A percentile compares a stretch with the other conserved stretches of the same genome.
Conservation (phyloP, 2,888 invertebrate species). For the Argyresthia albistria region DNA sequence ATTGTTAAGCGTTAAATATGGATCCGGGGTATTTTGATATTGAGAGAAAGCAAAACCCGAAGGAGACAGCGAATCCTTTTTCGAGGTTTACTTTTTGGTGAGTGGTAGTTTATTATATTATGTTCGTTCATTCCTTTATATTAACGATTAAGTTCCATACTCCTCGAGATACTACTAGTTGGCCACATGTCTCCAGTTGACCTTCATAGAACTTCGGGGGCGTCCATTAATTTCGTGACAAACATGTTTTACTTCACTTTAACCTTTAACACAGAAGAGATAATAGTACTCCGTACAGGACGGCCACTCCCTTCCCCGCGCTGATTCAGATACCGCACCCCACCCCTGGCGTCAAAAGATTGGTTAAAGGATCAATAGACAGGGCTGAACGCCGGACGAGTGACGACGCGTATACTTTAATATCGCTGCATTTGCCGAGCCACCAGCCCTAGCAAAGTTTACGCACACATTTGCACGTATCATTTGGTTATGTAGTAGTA, state of each 20-base stretch:
- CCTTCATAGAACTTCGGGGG: neutral
- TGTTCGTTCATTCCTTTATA: neutral
- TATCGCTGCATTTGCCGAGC: too few relatives aligned
- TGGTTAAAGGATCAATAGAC: too few relatives aligned
- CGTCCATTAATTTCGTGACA: neutral
- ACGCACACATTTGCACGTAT: too few relatives aligned
- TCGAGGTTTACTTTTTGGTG: conserved; percentile 79
- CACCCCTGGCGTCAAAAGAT: too few relatives aligned
- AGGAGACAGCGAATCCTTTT: conserved; percentile 74
- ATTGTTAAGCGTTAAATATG: conserved; percentile 29
- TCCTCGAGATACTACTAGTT: neutral
- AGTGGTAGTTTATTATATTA: conserved; percentile 27
- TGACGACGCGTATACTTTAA: too few relatives aligned
- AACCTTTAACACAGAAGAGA: too few relatives aligned
- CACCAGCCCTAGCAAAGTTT: too few relatives aligned
- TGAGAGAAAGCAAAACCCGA: conserved; percentile 72
- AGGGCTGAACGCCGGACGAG: too few relatives aligned
- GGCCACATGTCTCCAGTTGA: neutral
- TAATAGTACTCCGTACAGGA: too few relatives aligned
- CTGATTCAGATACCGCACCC: too few relatives aligned
- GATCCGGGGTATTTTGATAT: conserved; percentile 67
- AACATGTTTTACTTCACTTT: neutral
- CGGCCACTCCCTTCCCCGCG: too few relatives aligned
- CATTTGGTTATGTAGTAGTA: too few relatives aligned
- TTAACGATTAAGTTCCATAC: neutral